Evolutionary conservation across 2,113 vertebrate species (phyloP), one percentile per base, ranked within the genome.

Genomic region (Strigops habroptila): DNA sequence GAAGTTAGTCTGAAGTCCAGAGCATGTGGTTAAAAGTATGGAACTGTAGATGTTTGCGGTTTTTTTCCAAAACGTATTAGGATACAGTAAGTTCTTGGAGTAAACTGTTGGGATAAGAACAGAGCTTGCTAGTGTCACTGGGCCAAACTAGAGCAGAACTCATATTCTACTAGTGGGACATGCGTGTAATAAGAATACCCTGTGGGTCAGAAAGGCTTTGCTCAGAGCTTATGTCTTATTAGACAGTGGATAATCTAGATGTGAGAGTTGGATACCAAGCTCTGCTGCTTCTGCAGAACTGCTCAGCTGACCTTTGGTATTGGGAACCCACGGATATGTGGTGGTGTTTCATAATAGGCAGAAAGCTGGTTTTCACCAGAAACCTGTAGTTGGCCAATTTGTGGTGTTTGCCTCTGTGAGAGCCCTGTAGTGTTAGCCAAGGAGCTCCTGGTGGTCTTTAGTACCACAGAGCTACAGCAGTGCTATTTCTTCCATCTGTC

Each of bases 401-500:
- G 44, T 82, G 33, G 15, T n/a, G 25, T 24, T 52, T 68, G 28
- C 27, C 30, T 78, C 15, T 69, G 49, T 48, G n/a, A 48, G 75
- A 86, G 39, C 35, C 41, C 22, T 23, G 9, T 14, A 69, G 21
- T 80, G 44, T 69, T 57, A 77, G 14, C 30, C 31, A 43, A 31
- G 44, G 33, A 30, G 27, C 18, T 27, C 30, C 49, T 73, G 49
- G 18, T 53, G 41, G 24, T 43, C n/a, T 67, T 46, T 49, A 57
- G 43, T 82, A 30, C n/a, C 73, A 70, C 23, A 37, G 48, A 74
- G 70, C 37, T 64, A 73, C 48, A 79, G 48, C 48, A 52, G 21
- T 31, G 44, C 27, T 22, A 0, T 71, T 91, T 37, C 24, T 82
- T 64, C 70, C 0, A 0, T 39, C 35, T 62, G 14, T 37, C 59